Conservation (phyloP, 1,140 invertebrate genomes). For the Coelopa frigida region DNA sequence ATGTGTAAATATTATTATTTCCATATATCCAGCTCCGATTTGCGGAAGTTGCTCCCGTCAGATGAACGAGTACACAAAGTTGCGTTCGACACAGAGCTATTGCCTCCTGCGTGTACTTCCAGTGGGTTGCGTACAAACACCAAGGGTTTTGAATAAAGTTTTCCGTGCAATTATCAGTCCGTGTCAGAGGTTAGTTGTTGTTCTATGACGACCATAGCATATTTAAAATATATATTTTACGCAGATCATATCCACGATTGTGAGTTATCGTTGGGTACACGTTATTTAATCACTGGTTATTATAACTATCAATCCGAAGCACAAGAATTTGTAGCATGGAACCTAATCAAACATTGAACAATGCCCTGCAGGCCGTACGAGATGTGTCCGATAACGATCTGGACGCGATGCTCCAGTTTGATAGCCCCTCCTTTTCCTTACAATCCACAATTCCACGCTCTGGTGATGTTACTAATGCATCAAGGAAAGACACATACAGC, state of each 20-base stretch:
- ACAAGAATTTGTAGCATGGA: constrained; percentile 32
- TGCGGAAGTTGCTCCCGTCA: constrained; percentile 29
- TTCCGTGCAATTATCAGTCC: constrained; percentile 21
- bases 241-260: constrained; percentile 29
- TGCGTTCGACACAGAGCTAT: constrained; percentile 25
- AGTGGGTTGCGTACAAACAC: constrained; percentile 17
- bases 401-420: constrained; percentile 8
- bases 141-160: constrained; percentile 12
- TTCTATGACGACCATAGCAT: too few relatives aligned
- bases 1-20: not conserved
- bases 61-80: constrained; percentile 36
- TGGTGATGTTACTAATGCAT: too few relatives aligned
- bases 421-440: constrained; percentile 5
- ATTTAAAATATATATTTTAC: too few relatives aligned
- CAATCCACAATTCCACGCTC: too few relatives aligned
- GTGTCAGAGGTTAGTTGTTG: constrained; percentile 17
- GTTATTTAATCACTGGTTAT: constrained; percentile 26
- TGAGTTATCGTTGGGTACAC: constrained; percentile 23
- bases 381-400: constrained; percentile 11
- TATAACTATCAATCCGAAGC: constrained; percentile 16
- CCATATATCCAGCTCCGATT: constrained; percentile 22
- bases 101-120: constrained; percentile 25
- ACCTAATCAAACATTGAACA: constrained; percentile 19
- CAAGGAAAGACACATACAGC: not conserved
- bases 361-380: not conserved